phyloP scores from a whole-genome alignment of 2,113 vertebrate species.

The Australoheros scitulus region DNA sequence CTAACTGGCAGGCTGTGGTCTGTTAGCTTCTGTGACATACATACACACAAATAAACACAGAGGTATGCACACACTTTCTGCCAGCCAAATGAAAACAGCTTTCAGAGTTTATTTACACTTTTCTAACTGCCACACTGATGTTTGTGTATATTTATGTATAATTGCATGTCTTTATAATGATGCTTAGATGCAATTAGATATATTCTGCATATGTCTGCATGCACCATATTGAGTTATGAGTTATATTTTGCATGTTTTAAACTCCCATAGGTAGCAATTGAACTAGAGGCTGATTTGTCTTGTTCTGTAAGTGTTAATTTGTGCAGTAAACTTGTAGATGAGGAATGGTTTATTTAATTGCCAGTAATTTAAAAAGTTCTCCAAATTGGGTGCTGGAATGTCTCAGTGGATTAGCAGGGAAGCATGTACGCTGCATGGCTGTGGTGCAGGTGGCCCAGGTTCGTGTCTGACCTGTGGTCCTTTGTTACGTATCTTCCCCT shows the following conservation, averaged over 20 bases:
- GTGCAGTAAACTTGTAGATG: neutral
- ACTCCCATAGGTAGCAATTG: neutral
- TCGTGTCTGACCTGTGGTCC: too few relatives aligned
- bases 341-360: neutral
- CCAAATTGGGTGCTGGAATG: too few relatives aligned
- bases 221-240: neutral
- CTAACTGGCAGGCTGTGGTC: constrained; percentile 33
- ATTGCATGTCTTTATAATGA: neutral
- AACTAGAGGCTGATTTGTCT: neutral
- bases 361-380: neutral
- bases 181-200: neutral
- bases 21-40: constrained; percentile 35
- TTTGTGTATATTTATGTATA: neutral
- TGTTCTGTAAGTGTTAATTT: neutral
- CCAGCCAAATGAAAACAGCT: constrained; percentile 27
- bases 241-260: neutral
- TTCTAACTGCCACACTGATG: neutral
- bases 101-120: constrained; percentile 22
- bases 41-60: neutral
- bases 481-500: too few relatives aligned
- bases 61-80: neutral
- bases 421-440: too few relatives aligned
- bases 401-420: too few relatives aligned
- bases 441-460: too few relatives aligned
- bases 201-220: neutral